Percentiles rank a stretch among this genome's conserved stretches.
Conservation (phyloP, 2,113 vertebrate species). For the Tyto alba region DNA sequence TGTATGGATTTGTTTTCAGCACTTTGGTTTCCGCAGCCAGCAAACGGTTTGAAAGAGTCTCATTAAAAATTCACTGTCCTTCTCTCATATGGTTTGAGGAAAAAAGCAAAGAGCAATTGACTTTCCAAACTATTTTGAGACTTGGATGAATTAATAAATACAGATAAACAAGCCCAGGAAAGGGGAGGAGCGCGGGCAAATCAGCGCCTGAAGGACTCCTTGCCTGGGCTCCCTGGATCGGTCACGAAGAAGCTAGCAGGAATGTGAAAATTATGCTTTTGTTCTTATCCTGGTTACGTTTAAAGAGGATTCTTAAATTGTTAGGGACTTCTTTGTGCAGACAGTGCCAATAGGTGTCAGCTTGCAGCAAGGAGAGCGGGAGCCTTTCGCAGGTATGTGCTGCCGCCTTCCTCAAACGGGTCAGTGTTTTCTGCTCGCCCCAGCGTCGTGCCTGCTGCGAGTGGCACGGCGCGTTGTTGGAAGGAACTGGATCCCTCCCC, state of each 20-base stretch:
- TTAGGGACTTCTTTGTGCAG: background rate
- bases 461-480: background rate
- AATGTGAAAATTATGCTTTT: background rate
- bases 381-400: background rate
- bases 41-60: background rate
- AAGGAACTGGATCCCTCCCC: constrained; percentile 11
- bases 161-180: background rate
- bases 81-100: background rate
- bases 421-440: background rate
- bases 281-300: background rate
- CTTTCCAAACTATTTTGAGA: background rate
- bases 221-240: accelerated
- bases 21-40: background rate
- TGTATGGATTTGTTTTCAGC: background rate
- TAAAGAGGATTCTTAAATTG: background rate
- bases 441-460: background rate
- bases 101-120: background rate
- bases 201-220: background rate
- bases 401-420: background rate
- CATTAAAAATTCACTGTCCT: background rate
- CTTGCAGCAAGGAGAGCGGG: background rate
- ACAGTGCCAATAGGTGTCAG: background rate
- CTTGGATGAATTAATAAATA: background rate
- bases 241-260: background rate
- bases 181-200: background rate